Percentiles rank a stretch among this genome's conserved stretches.
These are phyloP conservation scores for Alectura lathami DNA, from an alignment of 2,113 vertebrate genomes.

Conservation along the genomic window DNA sequence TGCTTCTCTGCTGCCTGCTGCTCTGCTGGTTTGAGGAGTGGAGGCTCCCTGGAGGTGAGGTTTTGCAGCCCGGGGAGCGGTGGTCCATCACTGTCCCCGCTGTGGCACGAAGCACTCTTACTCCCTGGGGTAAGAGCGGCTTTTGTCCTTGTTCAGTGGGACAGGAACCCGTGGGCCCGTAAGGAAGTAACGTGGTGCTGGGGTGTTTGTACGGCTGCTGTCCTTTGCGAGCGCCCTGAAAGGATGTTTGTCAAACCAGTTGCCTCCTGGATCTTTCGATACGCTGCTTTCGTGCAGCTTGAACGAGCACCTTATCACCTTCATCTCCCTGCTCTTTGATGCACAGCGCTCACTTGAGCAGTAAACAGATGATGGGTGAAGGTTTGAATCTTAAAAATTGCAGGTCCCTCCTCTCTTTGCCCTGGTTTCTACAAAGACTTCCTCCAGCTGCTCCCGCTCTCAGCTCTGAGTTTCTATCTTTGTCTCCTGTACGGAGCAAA, in stretches of 20 bases:
- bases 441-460: not conserved
- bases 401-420: not conserved
- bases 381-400: not conserved
- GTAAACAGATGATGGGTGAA: not conserved
- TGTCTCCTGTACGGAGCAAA: not conserved
- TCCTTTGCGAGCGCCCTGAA: not conserved
- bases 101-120: fast-evolving
- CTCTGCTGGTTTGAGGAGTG: fast-evolving
- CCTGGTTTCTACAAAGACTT: not conserved
- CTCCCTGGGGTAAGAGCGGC: not conserved
- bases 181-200: fast-evolving
- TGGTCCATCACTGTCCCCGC: not conserved
- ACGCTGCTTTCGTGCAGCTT: constrained; percentile 15
- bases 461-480: not conserved
- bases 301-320: not conserved
- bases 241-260: constrained; percentile 64
- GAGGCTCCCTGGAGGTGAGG: not conserved
- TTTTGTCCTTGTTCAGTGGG: not conserved
- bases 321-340: constrained; percentile 8
- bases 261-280: constrained; percentile 15
- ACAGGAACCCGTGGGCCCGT: not conserved
- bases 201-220: not conserved
- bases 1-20: not conserved
- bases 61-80: not conserved
- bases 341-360: not conserved